Conservation (phyloP, 2,797 vertebrate species). For the Acanthurus tractus region DNA sequence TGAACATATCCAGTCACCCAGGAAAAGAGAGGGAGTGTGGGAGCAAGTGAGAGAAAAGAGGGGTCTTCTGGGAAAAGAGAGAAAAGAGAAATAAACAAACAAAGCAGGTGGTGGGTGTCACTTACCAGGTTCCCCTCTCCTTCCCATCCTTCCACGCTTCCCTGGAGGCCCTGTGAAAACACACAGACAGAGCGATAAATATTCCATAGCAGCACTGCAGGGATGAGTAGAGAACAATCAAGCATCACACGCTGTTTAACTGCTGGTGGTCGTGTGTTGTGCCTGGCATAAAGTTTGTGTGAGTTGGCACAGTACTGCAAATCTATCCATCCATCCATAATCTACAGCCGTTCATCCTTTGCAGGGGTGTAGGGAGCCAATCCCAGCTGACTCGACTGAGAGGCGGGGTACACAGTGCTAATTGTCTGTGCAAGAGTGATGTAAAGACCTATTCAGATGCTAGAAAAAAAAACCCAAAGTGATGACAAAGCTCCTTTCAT, state of each 20-base stretch:
- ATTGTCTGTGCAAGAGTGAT: background rate
- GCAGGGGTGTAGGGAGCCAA: no score
- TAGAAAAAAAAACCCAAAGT: conserved; percentile 24
- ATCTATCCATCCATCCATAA: no score
- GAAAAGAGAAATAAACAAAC: conserved; percentile 41
- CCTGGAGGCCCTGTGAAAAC: conserved; percentile 92
- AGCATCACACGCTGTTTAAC: conserved; percentile 49
- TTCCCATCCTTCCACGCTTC: conserved; percentile 90
- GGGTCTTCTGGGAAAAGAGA: conserved; percentile 44
- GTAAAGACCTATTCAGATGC: conserved; percentile 9
- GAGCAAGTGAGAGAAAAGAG: conserved; percentile 17
- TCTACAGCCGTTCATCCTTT: no score
- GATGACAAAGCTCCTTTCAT: conserved; percentile 3
- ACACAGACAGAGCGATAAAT: conserved; percentile 71
- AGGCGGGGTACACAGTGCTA: no score
- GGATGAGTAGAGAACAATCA: conserved; percentile 50
- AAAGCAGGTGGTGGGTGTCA: conserved; percentile 45
- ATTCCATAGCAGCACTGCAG: conserved; percentile 38
- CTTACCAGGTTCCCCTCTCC: conserved; percentile 93
- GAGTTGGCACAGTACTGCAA: conserved; percentile 34
- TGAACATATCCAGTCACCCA: conserved; percentile 33
- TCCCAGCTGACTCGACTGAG: no score
- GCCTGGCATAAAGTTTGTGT: conserved; percentile 51
- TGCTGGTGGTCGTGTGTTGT: conserved; percentile 52
- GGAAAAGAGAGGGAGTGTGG: conserved; percentile 22